Percentiles rank a stretch among this genome's conserved stretches.
Conservation (phyloP, 2,797 vertebrate species). For the Oreochromis grahami region DNA sequence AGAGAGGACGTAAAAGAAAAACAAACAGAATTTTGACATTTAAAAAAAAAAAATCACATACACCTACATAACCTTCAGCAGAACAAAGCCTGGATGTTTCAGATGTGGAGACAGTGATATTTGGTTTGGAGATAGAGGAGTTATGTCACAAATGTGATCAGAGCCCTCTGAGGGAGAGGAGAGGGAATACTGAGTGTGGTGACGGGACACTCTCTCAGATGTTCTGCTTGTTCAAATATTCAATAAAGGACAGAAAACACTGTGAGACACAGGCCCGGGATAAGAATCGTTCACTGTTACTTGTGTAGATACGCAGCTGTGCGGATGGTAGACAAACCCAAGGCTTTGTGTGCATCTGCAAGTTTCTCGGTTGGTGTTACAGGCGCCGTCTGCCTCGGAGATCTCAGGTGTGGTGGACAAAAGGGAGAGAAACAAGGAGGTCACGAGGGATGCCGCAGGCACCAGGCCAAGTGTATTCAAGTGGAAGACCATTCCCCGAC, state of each 20-base stretch:
- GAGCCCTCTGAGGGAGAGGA: slow-evolving; percentile 22
- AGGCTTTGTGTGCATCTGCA: neutral
- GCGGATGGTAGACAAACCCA: neutral
- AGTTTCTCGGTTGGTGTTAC: slow-evolving; percentile 5
- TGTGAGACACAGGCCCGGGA: neutral
- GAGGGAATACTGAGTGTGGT: slow-evolving; percentile 7
- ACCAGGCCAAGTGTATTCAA: slow-evolving; percentile 48
- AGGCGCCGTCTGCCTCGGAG: slow-evolving; percentile 3
- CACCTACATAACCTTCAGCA: slow-evolving; percentile 46
- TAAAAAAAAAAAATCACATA: neutral
- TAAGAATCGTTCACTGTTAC: neutral
- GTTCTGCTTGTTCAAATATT: slow-evolving; percentile 65
- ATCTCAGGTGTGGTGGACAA: slow-evolving; percentile 46
- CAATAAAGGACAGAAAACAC: slow-evolving; percentile 43
- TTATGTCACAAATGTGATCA: slow-evolving; percentile 44
- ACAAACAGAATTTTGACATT: slow-evolving; percentile 52
- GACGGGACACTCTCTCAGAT: slow-evolving; percentile 38
- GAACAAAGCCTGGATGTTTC: slow-evolving; percentile 1
- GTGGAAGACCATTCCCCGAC: slow-evolving; percentile 39
- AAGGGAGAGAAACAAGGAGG: slow-evolving; percentile 13
- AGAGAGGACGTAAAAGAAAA: slow-evolving; percentile 1
- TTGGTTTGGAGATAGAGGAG: slow-evolving; percentile 49
- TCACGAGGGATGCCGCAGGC: slow-evolving; percentile 18
- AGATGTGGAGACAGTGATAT: slow-evolving; percentile 39
- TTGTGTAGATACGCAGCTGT: neutral